Evolutionary conservation across 2,113 vertebrate genomes (phyloP), one percentile per base, ranked within the genome.

Genomic region (Grammomys surdaster): DNA sequence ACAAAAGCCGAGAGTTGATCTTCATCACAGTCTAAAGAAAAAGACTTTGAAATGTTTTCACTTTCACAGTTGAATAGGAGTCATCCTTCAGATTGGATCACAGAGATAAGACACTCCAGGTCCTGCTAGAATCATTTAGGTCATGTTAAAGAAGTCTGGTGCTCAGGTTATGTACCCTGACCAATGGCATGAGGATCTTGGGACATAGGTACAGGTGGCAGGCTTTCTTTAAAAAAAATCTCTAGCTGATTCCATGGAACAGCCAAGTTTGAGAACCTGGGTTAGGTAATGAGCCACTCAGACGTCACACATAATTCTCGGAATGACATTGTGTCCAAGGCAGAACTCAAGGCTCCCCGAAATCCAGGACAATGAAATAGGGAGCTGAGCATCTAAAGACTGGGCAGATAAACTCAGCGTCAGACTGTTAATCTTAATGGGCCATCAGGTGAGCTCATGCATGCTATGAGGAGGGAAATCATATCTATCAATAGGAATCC

Each of bases 1-100:
- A 54, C 65, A 88, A 70, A 69, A 31, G 36, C 48, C 22, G 17
- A 48, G 51, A n/a, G 26, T 89, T n/a, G 40, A 31, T 40, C 7
- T 19, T n/a, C 51, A 58, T 54, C 36, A 58, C 48, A 54, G 36
- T 56, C 51, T 28, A 88, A 73, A 58, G 3, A 56, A 88, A 70
- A 51, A 72, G 5, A 84, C 22, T 78, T 90, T 88, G 65, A 93
- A 88, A 70, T 75, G 88, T 82, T 89, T 95, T 78, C 73, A 78
- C 31, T 72, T 96, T 96, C 76, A 88, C 54, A 93, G 73, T 51
- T 81, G 31, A 86, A 5, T 73, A 85, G 43, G 77, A 92, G 51
- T 58, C 7, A 73, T 73, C 51, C 26, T 86, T 76, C 90, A 97
- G 92, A 82, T 87, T 58, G 26, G 24, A 93, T 28, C 70, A 13